Evolutionary conservation across 2,113 vertebrate species (phyloP).

Genomic region (Quiscalus mexicanus): DNA sequence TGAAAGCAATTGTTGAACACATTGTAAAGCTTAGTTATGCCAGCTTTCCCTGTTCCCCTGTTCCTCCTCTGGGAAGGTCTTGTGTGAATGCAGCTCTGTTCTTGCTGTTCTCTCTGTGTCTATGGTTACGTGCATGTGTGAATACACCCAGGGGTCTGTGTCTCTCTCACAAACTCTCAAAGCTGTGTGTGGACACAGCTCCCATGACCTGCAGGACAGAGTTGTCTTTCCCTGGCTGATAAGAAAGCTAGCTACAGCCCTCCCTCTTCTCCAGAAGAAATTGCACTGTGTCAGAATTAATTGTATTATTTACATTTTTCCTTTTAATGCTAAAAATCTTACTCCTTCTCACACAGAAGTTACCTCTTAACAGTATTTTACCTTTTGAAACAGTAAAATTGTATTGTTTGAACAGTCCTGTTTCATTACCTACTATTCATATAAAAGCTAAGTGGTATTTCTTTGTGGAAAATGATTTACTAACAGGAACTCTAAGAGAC

Average conservation of each 20-base stretch:
- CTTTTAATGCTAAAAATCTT: neutral
- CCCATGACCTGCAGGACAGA: neutral
- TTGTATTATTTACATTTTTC: neutral
- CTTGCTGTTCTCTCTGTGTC: neutral
- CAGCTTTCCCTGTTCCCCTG: neutral
- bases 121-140: fast-evolving
- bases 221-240: neutral
- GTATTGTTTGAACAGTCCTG: neutral
- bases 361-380: neutral
- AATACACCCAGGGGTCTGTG: fast-evolving
- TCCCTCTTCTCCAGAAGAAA: neutral
- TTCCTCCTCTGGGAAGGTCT: neutral
- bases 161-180: neutral
- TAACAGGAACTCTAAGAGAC: neutral
- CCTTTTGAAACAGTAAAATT: neutral
- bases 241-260: neutral
- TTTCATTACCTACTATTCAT: neutral
- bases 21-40: neutral
- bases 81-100: neutral
- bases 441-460: constrained; percentile 17
- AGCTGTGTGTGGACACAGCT: neutral
- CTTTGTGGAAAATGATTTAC: neutral
- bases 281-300: neutral
- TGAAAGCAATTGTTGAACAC: neutral
- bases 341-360: neutral